Evolutionary conservation across 2,888 invertebrate species (phyloP).

Genomic region (Pammene aurita): DNA sequence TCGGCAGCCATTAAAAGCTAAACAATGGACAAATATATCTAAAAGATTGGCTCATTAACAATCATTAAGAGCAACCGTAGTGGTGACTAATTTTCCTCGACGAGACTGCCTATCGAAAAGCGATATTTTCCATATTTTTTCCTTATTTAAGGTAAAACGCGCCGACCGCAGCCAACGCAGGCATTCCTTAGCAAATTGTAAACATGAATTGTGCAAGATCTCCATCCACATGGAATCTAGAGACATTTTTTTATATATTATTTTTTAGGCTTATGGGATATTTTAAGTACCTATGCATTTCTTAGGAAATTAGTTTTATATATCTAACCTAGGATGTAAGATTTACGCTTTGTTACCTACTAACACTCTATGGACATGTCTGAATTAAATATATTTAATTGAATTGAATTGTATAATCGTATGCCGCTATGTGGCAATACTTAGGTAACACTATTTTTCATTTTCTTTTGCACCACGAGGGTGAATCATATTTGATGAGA

Average conservation of each 20-base stretch:
- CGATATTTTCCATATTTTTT: slow-evolving; percentile 20
- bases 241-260: too few species aligned
- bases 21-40: background rate
- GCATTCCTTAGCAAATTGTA: slow-evolving; percentile 12
- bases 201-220: too few species aligned
- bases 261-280: too few species aligned
- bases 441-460: background rate
- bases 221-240: too few species aligned
- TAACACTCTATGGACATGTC: too few species aligned
- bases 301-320: too few species aligned
- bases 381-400: too few species aligned
- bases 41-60: background rate
- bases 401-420: slow-evolving; percentile 1
- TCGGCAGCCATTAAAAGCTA: too few species aligned
- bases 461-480: background rate
- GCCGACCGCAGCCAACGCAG: slow-evolving; percentile 10
- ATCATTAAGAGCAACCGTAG: background rate
- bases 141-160: slow-evolving; percentile 2
- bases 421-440: background rate
- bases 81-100: background rate
- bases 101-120: background rate
- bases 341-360: too few species aligned
- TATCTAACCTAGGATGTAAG: too few species aligned
- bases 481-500: too few species aligned
- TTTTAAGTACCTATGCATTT: too few species aligned